These are phyloP conservation scores for Epizoanthus scotinus DNA, from an alignment of 92 coral and sea anemone species.

Conservation along the genomic window DNA sequence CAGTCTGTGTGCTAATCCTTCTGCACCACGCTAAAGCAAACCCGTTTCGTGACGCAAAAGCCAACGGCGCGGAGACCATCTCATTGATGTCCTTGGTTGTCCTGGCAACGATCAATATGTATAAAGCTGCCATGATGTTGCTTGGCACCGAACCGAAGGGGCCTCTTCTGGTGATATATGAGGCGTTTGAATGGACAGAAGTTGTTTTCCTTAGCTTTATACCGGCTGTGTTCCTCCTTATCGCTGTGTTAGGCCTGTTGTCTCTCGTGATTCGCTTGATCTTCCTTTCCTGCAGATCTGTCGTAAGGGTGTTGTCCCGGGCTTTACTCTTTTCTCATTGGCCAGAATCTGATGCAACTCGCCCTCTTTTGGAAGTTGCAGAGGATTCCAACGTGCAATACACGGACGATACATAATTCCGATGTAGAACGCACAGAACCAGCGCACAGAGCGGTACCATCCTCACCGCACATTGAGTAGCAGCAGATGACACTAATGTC, in stretches of 20 bases:
- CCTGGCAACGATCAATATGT: slow-evolving; percentile 56
- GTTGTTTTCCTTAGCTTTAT: slow-evolving; percentile 23
- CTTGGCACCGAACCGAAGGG: slow-evolving; percentile 20
- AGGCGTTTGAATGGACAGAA: slow-evolving; percentile 44
- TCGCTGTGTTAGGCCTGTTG: neutral
- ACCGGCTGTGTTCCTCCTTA: slow-evolving; percentile 36
- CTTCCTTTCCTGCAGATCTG: neutral
- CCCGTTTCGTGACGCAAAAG: slow-evolving; percentile 59
- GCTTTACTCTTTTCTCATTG: neutral
- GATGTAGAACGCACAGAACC: neutral
- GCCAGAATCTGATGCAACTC: neutral
- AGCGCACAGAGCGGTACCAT: no score
- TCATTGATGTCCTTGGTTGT: slow-evolving; percentile 54
- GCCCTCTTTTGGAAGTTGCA: slow-evolving; percentile 17
- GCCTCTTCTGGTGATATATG: neutral
- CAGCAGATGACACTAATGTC: no score
- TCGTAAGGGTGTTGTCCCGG: slow-evolving; percentile 1
- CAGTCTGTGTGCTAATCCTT: no score
- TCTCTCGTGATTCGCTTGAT: slow-evolving; percentile 30
- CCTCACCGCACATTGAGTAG: no score
- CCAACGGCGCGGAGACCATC: slow-evolving; percentile 58
- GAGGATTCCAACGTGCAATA: neutral
- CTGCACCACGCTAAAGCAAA: slow-evolving; percentile 60
- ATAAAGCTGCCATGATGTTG: slow-evolving; percentile 46
- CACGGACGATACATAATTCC: neutral